phyloP scores from a whole-genome alignment of 2,797 vertebrate species.

The Cuculus canorus region DNA sequence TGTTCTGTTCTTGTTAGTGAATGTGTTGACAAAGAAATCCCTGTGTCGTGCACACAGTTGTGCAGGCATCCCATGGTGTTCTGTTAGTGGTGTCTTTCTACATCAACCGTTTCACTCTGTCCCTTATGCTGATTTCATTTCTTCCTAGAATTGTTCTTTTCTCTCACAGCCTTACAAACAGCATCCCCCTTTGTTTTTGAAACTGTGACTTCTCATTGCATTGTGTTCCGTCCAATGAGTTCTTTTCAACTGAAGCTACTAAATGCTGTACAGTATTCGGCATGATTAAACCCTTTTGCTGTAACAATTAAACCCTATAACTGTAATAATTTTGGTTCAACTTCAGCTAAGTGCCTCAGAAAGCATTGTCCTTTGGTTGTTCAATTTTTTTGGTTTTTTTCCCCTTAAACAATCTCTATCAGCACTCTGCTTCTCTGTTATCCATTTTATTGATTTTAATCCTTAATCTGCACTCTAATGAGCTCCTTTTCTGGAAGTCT shows the following conservation, averaged over 20 bases:
- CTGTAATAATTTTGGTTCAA: not conserved
- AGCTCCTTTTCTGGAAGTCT: not conserved
- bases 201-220: not conserved
- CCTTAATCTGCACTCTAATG: not conserved
- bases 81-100: not conserved
- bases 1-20: not conserved
- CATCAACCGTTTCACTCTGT: not conserved
- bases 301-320: not conserved
- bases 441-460: conserved; percentile 5
- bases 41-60: not conserved
- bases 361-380: not conserved
- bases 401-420: not conserved
- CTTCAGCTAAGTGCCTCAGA: not conserved
- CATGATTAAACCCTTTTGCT: not conserved
- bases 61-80: not conserved
- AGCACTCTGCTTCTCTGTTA: not conserved
- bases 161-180: not conserved
- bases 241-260: not conserved
- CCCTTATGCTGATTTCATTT: not conserved
- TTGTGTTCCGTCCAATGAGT: not conserved
- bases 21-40: not conserved
- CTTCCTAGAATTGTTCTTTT: not conserved
- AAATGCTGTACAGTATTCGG: not conserved
- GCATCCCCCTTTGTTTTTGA: not conserved
- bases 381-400: not conserved